phyloP scores from a whole-genome alignment of 2,888 invertebrate species.

The Drosophila emarginata region DNA sequence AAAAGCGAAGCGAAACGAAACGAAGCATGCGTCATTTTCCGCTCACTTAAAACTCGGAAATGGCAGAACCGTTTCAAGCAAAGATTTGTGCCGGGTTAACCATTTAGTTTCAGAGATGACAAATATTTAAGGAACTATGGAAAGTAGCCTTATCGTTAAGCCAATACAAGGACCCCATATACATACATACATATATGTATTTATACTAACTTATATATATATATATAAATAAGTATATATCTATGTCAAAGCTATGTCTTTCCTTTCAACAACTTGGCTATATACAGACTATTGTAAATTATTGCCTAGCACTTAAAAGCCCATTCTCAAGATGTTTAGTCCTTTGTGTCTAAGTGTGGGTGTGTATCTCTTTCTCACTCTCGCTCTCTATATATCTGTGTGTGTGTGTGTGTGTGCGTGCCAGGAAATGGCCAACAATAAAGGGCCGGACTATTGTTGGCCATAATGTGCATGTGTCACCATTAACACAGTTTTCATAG shows the following conservation, averaged over 20 bases:
- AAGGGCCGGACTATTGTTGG: constrained; percentile 9
- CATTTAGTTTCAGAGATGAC: constrained; percentile 5
- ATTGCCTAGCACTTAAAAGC: constrained; percentile 42
- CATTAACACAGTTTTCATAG: constrained; percentile 39
- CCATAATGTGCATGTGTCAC: constrained; percentile 26
- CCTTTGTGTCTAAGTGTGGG: neutral
- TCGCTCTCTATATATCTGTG: neutral
- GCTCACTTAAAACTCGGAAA: constrained; percentile 42
- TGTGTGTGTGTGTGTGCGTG: neutral
- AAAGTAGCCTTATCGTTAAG: constrained; percentile 3
- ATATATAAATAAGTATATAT: neutral
- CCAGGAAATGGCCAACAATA: constrained; percentile 38
- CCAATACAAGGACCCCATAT: neutral
- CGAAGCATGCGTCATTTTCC: constrained; percentile 44
- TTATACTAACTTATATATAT: neutral
- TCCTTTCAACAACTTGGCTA: constrained; percentile 24
- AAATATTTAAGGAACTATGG: constrained; percentile 8
- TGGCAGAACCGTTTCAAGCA: neutral
- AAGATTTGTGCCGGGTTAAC: constrained; percentile 2
- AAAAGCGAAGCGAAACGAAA: constrained; percentile 37
- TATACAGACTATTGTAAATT: constrained; percentile 42
- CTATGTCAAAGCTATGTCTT: neutral
- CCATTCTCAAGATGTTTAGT: constrained; percentile 19
- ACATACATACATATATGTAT: neutral
- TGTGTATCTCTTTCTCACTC: neutral